A percentile compares a stretch with the other conserved stretches of the same genome.
These are phyloP conservation scores for Antheraea assamensis DNA, from an alignment of 2,888 invertebrate species.

Conservation along the genomic window DNA sequence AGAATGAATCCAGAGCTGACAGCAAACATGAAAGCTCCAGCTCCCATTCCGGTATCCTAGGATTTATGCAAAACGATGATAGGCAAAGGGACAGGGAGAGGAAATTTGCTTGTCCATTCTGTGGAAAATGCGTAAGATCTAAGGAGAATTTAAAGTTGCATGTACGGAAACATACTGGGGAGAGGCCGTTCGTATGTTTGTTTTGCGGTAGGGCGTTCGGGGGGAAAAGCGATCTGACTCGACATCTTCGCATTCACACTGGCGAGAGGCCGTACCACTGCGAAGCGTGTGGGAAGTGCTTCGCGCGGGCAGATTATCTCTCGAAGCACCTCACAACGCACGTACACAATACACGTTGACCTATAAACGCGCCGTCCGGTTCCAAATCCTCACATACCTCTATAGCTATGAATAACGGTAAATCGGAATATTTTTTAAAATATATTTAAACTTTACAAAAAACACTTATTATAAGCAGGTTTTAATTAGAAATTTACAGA, in stretches of 20 bases:
- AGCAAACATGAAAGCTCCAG: constrained; percentile 80
- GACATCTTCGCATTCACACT: constrained; percentile 93
- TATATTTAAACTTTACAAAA: constrained; percentile 76
- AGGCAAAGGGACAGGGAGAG: constrained; percentile 85
- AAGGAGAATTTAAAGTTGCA: constrained; percentile 94
- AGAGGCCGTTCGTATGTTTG: constrained; percentile 94
- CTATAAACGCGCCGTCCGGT: constrained; percentile 58
- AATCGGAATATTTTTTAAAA: constrained; percentile 79
- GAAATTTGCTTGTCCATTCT: constrained; percentile 93
- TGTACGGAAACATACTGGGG: constrained; percentile 93
- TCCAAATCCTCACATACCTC: constrained; percentile 50
- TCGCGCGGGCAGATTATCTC: constrained; percentile 94
- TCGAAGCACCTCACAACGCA: constrained; percentile 96
- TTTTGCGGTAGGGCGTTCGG: constrained; percentile 95
- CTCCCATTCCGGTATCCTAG: constrained; percentile 81
- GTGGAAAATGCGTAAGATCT: constrained; percentile 93
- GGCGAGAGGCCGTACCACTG: constrained; percentile 95
- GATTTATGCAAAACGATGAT: constrained; percentile 84
- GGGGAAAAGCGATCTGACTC: constrained; percentile 93
- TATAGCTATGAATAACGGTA: constrained; percentile 62
- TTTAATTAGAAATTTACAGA: constrained; percentile 71
- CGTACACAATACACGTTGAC: constrained; percentile 88
- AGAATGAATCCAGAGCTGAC: constrained; percentile 73
- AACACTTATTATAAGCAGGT: constrained; percentile 68
- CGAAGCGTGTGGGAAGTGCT: constrained; percentile 95